Percentiles rank a stretch among this genome's conserved stretches.
Evolutionary conservation across 1,140 invertebrate genomes (phyloP).

Genomic region (Brachionus rotundiformis): DNA sequence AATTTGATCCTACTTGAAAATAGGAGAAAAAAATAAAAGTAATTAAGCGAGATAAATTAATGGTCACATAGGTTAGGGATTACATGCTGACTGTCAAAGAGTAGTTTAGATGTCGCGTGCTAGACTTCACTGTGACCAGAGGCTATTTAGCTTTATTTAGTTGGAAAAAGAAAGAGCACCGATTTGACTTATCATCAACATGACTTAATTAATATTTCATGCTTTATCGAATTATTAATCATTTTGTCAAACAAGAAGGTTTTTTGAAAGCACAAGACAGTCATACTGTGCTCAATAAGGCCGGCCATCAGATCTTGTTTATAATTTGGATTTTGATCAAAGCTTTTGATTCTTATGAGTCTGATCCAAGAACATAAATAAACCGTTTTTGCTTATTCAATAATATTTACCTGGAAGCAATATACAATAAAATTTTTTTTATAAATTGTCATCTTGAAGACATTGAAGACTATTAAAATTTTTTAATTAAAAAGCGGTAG

Average conservation of each 20-base stretch:
- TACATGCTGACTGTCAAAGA: neutral
- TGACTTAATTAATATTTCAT: conserved; percentile 27
- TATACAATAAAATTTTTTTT: too few relatives aligned
- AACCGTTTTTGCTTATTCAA: neutral
- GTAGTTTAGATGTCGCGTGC: neutral
- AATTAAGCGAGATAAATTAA: neutral
- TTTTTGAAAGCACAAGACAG: neutral
- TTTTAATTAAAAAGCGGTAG: too few relatives aligned
- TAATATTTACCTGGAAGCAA: too few relatives aligned
- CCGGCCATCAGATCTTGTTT: neutral
- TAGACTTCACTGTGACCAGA: neutral
- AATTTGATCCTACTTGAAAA: neutral
- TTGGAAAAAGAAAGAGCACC: neutral
- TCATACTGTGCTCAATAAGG: neutral
- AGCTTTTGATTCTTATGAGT: neutral
- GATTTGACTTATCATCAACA: conserved; percentile 35
- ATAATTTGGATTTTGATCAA: neutral
- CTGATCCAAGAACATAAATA: neutral
- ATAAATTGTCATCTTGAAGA: too few relatives aligned
- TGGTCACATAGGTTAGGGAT: neutral
- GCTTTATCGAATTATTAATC: conserved; percentile 24
- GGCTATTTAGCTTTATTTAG: neutral
- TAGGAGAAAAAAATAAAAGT: neutral
- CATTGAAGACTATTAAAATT: too few relatives aligned
- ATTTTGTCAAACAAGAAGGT: conserved; percentile 32